Evolutionary conservation across 1,140 invertebrate species (phyloP), one percentile per base, ranked within the genome.

Genomic region (Drosophila ercepeae): DNA sequence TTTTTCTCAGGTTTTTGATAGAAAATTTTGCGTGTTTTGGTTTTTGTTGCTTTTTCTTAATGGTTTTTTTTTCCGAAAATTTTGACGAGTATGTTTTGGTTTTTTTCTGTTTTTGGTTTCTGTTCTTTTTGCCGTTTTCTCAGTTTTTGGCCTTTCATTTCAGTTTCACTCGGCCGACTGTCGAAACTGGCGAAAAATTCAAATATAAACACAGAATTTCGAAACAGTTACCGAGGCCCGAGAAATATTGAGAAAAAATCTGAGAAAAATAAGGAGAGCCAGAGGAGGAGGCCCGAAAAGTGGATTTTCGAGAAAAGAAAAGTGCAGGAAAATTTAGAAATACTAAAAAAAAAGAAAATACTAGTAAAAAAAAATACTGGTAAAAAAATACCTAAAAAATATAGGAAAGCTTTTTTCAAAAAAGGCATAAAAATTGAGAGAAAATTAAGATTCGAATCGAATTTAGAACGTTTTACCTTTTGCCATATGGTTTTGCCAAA

Each of bases 201-300:
- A 79, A 86, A 84, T 84, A 84, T 78, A 79, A 76, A 86, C 72
- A 86, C 81, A 76, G 70, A 39, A 76, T 86, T 81, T 81, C 75
- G 76, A 84, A 88, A 81, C 68, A 60, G 67, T 86, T 76, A 84
- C 48, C 48, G 23, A 18, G 27, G 25, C 8, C 42, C 11, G 58
- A 65, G 41, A 61, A 39, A 65, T 25, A 42, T 18, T 7, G 39
- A 42, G 39, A 18, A 42, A 42, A 18, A 42, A n/a, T n/a, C n/a
- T 18, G 9, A 16, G 14, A 16, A 8, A 42, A 42, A 42, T 11
- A 6, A 14, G 14, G 36, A 39, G 36, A 39, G 36, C 36, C 53
- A 8, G 23, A 34, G 68, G 19, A 8, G 23, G 27, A 64, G 19
- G 46, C 46, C 41, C 34, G 7, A 58, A 27, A 39, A 34, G 23